These are phyloP conservation scores for Neopelma chrysocephalum DNA, from an alignment of 2,797 vertebrate genomes.

Conservation along the genomic window DNA sequence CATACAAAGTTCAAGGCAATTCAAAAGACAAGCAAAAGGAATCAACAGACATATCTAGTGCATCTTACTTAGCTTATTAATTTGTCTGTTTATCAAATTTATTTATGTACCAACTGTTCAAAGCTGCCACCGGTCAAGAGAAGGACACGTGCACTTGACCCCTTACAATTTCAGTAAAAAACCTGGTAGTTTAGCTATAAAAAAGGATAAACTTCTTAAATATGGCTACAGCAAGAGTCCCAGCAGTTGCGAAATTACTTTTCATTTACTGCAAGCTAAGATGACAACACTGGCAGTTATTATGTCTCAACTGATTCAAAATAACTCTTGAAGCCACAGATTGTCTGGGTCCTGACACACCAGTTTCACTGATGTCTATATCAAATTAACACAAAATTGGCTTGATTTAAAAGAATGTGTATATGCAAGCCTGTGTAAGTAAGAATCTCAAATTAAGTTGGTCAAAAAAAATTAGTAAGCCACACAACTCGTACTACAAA, in stretches of 20 bases:
- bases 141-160: fast-evolving
- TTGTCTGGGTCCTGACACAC: background rate
- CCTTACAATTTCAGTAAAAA: background rate
- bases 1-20: background rate
- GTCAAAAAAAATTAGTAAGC: background rate
- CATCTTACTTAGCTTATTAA: background rate
- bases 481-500: background rate
- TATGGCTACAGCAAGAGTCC: background rate
- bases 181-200: background rate
- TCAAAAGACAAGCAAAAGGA: background rate
- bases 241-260: background rate
- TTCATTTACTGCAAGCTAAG: background rate
- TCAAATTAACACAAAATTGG: background rate
- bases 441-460: background rate
- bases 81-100: background rate
- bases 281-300: background rate
- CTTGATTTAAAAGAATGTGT: background rate
- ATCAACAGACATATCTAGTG: background rate
- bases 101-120: background rate
- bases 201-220: background rate
- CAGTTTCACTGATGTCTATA: background rate
- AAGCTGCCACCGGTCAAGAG: background rate
- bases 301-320: background rate
- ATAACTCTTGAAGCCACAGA: background rate
- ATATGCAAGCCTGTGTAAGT: background rate